Conservation (phyloP, 2,797 vertebrate genomes). For the Lateolabrax maculatus region DNA sequence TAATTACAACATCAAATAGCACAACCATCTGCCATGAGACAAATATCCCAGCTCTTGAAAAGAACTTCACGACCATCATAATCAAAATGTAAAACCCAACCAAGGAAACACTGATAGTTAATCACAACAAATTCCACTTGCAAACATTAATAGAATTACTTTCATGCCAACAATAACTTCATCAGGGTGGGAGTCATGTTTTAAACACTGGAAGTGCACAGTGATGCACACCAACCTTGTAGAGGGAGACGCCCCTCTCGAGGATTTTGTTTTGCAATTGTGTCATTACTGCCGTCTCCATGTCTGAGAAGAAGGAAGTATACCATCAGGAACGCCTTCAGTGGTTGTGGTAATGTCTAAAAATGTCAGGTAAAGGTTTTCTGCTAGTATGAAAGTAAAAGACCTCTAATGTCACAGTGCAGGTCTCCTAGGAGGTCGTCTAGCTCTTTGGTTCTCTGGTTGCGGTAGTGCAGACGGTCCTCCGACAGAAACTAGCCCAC, state of each 20-base stretch:
- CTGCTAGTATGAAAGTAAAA: slow-evolving; percentile 6
- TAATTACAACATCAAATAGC: slow-evolving; percentile 1
- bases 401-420: slow-evolving; percentile 94
- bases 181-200: slow-evolving; percentile 36
- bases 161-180: slow-evolving; percentile 20
- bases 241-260: slow-evolving; percentile 88
- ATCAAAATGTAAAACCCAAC: slow-evolving; percentile 36
- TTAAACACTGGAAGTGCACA: slow-evolving; percentile 22
- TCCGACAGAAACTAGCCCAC: slow-evolving; percentile 91
- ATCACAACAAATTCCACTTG: slow-evolving; percentile 41
- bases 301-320: slow-evolving; percentile 81
- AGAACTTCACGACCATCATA: slow-evolving; percentile 34
- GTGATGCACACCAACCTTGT: slow-evolving; percentile 71
- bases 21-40: slow-evolving; percentile 18
- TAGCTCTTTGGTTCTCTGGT: slow-evolving; percentile 92
- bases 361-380: slow-evolving; percentile 7
- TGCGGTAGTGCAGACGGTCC: slow-evolving; percentile 94
- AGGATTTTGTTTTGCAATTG: slow-evolving; percentile 92
- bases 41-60: slow-evolving; percentile 21
- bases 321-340: neutral
- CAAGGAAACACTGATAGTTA: slow-evolving; percentile 15
- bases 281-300: slow-evolving; percentile 93
- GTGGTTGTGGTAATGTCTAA: neutral
- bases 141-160: slow-evolving; percentile 30
- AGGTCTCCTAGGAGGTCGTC: slow-evolving; percentile 94